Evolutionary conservation across 1,140 invertebrate species (phyloP).

Genomic region (Ostrea edulis): DNA sequence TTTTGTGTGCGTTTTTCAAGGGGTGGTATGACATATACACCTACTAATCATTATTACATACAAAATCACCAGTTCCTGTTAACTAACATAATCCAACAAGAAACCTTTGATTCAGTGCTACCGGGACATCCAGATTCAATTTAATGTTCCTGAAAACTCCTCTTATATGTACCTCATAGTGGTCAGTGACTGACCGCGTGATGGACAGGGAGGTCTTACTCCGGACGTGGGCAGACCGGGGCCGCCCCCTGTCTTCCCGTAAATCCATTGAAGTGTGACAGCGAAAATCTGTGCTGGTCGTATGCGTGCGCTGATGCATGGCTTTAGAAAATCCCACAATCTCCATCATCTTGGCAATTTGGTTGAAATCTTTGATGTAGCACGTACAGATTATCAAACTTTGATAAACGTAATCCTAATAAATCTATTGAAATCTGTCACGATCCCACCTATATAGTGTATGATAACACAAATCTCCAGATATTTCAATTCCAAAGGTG

Average conservation of each 20-base stretch:
- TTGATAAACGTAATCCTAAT: too few relatives aligned
- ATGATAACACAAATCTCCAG: background rate
- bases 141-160: background rate
- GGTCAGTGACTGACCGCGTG: constrained; percentile 3
- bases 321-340: constrained; percentile 24
- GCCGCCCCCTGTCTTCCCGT: background rate
- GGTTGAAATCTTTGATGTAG: background rate
- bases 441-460: too few relatives aligned
- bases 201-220: constrained; percentile 12
- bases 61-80: too few relatives aligned
- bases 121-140: background rate
- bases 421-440: too few relatives aligned
- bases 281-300: background rate
- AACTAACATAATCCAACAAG: too few relatives aligned
- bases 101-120: background rate
- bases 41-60: too few relatives aligned
- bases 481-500: background rate
- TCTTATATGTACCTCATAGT: background rate
- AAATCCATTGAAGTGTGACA: constrained; percentile 1
- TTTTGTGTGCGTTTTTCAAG: too few relatives aligned
- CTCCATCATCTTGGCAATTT: background rate
- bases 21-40: too few relatives aligned
- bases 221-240: background rate
- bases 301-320: background rate
- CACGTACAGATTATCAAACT: background rate